Conservation (phyloP, 2,797 vertebrate species). For the Helarctos malayanus region DNA sequence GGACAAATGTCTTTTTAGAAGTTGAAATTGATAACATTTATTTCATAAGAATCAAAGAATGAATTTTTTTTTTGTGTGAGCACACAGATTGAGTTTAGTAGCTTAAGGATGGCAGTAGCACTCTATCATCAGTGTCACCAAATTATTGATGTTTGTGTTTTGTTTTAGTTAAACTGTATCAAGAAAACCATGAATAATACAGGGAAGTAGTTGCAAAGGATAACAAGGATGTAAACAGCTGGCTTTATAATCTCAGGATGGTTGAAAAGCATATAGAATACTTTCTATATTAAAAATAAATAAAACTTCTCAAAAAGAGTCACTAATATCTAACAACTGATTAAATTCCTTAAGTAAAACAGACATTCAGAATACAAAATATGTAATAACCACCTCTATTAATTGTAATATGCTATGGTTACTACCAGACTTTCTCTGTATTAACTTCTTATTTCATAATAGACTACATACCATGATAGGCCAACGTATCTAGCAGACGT, state of each 20-base stretch:
- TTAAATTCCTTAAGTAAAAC: not conserved
- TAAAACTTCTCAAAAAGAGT: not conserved
- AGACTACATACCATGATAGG: not conserved
- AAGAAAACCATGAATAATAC: not conserved
- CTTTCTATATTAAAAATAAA: not conserved
- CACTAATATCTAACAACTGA: not conserved
- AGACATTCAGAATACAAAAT: not conserved
- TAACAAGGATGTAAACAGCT: not conserved
- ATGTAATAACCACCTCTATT: not conserved
- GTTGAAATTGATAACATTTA: not conserved
- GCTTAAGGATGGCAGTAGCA: not conserved
- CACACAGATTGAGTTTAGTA: not conserved
- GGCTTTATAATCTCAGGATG: not conserved
- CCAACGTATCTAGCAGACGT: not conserved
- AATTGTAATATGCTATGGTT: not conserved
- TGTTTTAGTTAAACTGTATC: not conserved
- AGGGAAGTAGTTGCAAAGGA: not conserved
- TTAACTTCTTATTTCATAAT: not conserved
- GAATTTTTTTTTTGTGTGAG: not conserved
- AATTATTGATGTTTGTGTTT: not conserved
- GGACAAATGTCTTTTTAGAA: not conserved
- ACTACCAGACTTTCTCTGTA: not conserved
- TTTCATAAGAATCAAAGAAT: not conserved
- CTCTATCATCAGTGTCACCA: not conserved
- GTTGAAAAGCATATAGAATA: not conserved